Evolutionary conservation across 1,140 invertebrate species (phyloP).

Genomic region (Drosophila dunni): DNA sequence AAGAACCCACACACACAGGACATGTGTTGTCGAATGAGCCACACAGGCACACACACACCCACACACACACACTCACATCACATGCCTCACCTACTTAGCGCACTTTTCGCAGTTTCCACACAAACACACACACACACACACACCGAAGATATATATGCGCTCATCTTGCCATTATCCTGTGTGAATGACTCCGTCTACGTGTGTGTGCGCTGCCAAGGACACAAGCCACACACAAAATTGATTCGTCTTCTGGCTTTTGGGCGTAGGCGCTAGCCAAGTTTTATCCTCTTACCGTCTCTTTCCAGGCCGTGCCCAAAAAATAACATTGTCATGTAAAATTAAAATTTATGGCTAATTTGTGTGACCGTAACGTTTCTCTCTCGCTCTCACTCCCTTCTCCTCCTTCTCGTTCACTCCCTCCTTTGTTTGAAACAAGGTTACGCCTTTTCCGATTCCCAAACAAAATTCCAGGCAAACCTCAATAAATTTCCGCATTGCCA

Average conservation of each 20-base stretch:
- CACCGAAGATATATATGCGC: conserved; percentile 41
- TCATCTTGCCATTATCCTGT: conserved; percentile 54
- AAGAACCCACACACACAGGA: conserved; percentile 52
- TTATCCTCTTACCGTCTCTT: conserved; percentile 25
- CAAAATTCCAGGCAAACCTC: conserved; percentile 8
- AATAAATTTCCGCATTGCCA: conserved; percentile 62
- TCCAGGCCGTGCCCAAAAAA: conserved; percentile 5
- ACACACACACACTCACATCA: neutral
- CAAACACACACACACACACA: conserved; percentile 5
- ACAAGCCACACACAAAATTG: conserved; percentile 40
- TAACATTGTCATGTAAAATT: conserved; percentile 81
- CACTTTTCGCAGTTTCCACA: conserved; percentile 46
- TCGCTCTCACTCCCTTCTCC: conserved; percentile 9
- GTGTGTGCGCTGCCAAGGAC: conserved; percentile 54
- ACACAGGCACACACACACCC: conserved; percentile 12
- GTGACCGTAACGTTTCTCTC: conserved; percentile 55
- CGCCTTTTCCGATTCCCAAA: conserved; percentile 37
- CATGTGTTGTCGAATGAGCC: conserved; percentile 57
- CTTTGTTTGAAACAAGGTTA: conserved; percentile 20
- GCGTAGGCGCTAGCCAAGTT: conserved; percentile 43
- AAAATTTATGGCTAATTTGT: conserved; percentile 83
- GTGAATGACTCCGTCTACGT: neutral
- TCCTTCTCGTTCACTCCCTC: neutral
- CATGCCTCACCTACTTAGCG: conserved; percentile 57
- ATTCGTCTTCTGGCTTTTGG: conserved; percentile 36